A percentile compares a stretch with the other conserved stretches of the same genome.
These are phyloP conservation scores for Drosophila bunnanda DNA, from an alignment of 2,888 invertebrate genomes.

Conservation along the genomic window DNA sequence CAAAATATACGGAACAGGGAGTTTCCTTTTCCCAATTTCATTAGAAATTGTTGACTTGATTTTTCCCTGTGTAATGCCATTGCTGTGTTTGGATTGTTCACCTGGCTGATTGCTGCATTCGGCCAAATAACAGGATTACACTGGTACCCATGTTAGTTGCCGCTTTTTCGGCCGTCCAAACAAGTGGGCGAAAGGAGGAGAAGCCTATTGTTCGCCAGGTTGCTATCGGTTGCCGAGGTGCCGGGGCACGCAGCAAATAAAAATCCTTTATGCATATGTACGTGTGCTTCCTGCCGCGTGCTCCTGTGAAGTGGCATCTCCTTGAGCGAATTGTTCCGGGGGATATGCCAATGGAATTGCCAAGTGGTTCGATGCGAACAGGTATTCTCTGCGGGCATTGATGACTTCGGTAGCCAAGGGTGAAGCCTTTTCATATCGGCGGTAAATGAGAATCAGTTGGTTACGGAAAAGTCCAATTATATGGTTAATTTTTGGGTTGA, in stretches of 20 bases:
- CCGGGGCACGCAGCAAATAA: slow-evolving; percentile 45
- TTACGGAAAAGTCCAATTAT: background rate
- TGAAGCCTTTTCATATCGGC: slow-evolving; percentile 24
- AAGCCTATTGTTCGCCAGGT: slow-evolving; percentile 25
- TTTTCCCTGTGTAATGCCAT: slow-evolving; percentile 3
- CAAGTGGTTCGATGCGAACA: slow-evolving; percentile 23
- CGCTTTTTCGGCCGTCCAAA: slow-evolving; percentile 16
- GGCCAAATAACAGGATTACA: slow-evolving; percentile 74
- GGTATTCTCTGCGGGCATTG: slow-evolving; percentile 3
- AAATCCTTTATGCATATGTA: slow-evolving; percentile 63
- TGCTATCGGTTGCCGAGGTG: slow-evolving; percentile 3
- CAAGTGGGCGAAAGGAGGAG: slow-evolving; percentile 16
- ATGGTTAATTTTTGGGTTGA: background rate
- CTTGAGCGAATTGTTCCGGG: slow-evolving; percentile 29
- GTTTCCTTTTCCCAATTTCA: too few relatives aligned
- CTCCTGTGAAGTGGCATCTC: slow-evolving; percentile 29
- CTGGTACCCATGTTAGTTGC: slow-evolving; percentile 35
- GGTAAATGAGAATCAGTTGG: background rate
- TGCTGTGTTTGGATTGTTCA: slow-evolving; percentile 38
- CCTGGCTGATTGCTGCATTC: slow-evolving; percentile 68
- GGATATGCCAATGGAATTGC: slow-evolving; percentile 28
- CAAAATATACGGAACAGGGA: too few relatives aligned
- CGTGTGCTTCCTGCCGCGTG: slow-evolving; percentile 35
- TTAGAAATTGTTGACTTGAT: too few relatives aligned
- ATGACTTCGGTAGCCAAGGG: slow-evolving; percentile 2